Base-by-base conservation (phyloP, 2,888 invertebrate genomes). In the Nomada fabriciana region DNA sequence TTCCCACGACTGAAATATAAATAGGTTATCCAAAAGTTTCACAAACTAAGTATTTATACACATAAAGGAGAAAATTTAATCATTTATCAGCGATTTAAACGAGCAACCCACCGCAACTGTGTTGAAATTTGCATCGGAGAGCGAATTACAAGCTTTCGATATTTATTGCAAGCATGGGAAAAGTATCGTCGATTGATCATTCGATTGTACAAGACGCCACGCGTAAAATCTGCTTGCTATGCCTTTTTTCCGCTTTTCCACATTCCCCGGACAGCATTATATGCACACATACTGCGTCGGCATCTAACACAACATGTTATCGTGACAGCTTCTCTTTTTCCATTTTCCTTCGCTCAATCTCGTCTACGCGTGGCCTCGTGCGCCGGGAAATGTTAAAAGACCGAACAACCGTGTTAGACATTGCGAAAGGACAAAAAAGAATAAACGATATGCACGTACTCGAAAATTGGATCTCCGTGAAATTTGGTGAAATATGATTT, bases 181-280 rank as follows among this genome's bases (percentile, higher is more conserved):
- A 23, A 68, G n/a, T 57, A 18, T 29, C 9, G 43, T 10, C 52
- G 36, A 23, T 42, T 13, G 20, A 36, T 2, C 4, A 20, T 7
- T 9, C 52, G n/a, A 53, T 15, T 36, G 36, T 55, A 20, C 5
- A 23, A 72, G 71, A 29, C 50, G 52, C n/a, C 68, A 55, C 43
- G 23, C 64, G 55, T 79, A 71, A 86, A 78, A 77, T 78, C 25
- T 52, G 23, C 43, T 59, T 73, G 63, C 80, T 73, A 52, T 20
- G 42, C 25, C 47, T 76, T 53, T 53, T 29, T 36, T n/a, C 55
- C 63, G 15, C 13, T 5, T 3, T 15, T 52, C 36, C 15, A 10
- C 18, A 7, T 36, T 36, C 47, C 11, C 11, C 47, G 13, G 47
- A 13, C 47, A 47, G 47, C 13, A 47, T 47, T 47, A 47, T 13